Evolutionary conservation across 2,797 vertebrate species (phyloP).

Genomic region (Myotis vivesi): DNA sequence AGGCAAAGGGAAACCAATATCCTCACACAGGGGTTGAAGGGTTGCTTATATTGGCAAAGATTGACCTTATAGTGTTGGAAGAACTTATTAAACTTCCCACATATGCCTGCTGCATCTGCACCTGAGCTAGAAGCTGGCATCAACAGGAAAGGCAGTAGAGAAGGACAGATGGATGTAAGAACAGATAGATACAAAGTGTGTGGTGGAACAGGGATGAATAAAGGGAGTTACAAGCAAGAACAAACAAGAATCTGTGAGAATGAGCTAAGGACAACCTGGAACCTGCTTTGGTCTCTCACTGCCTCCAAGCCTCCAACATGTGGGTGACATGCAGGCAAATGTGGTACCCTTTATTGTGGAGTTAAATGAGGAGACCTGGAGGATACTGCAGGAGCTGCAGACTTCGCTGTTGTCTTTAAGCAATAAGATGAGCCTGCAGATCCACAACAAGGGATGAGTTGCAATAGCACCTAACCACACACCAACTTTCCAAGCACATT

Average conservation of each 20-base stretch:
- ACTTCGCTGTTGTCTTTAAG: not conserved
- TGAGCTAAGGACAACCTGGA: not conserved
- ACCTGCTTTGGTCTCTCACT: not conserved
- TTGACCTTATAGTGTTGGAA: not conserved
- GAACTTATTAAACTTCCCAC: not conserved
- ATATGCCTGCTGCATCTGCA: not conserved
- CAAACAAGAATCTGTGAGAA: not conserved
- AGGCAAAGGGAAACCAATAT: not conserved
- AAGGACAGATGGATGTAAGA: not conserved
- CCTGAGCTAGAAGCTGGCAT: not conserved
- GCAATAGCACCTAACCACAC: too few species aligned
- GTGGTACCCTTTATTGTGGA: not conserved
- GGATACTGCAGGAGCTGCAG: too few species aligned
- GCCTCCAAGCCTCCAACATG: not conserved
- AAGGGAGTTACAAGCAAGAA: not conserved
- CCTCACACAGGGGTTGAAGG: not conserved
- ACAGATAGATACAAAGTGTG: not conserved
- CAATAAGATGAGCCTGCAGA: not conserved
- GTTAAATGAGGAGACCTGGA: not conserved
- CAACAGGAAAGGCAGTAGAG: not conserved
- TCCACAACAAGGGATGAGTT: not conserved
- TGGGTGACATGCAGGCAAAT: not conserved
- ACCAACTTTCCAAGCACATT: not conserved
- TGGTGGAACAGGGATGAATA: not conserved
- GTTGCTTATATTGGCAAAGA: not conserved